phyloP scores from a whole-genome alignment of 2,113 vertebrate genomes.

The Erythrocercus mccallii region DNA sequence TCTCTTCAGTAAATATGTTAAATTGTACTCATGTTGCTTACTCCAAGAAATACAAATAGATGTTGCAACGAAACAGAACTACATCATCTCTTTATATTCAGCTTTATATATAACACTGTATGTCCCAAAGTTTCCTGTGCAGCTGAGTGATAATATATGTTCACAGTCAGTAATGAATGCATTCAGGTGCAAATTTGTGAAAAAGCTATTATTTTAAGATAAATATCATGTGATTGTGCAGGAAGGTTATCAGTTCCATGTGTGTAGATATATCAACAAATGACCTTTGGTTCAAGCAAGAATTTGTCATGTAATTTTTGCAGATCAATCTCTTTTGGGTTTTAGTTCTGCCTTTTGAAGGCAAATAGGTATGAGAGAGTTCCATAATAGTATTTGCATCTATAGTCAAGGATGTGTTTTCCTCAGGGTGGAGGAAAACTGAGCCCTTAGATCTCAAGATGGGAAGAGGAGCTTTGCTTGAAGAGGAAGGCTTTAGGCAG shows the following conservation, averaged over 20 bases:
- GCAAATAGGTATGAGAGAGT: not conserved
- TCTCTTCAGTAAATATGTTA: not conserved
- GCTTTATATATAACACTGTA: not conserved
- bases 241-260: not conserved
- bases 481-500: not conserved
- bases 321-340: not conserved
- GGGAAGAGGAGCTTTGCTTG: not conserved
- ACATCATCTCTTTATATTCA: not conserved
- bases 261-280: not conserved
- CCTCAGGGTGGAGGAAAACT: not conserved
- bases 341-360: not conserved
- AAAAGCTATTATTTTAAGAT: not conserved
- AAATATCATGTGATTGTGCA: not conserved
- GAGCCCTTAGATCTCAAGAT: not conserved
- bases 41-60: not conserved
- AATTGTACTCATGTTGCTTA: not conserved
- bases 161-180: not conserved
- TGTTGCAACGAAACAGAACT: not conserved
- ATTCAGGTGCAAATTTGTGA: not conserved
- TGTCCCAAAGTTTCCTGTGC: not conserved
- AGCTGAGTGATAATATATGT: not conserved
- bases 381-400: not conserved
- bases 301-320: not conserved
- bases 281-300: not conserved
- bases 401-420: not conserved